phyloP scores from a whole-genome alignment of 2,113 vertebrate species.

The Pachyramphus minor region DNA sequence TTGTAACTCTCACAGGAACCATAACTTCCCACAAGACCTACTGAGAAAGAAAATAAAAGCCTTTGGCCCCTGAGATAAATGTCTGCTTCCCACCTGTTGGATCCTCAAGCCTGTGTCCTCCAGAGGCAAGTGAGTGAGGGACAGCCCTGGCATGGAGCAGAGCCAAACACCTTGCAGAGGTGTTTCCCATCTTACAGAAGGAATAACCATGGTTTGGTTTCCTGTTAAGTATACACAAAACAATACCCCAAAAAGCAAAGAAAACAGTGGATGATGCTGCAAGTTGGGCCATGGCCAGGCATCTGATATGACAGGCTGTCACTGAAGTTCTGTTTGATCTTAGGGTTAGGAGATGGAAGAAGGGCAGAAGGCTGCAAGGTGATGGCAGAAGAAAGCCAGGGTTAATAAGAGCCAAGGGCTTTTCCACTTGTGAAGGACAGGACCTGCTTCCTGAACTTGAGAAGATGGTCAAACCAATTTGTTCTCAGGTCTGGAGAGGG shows the following conservation, averaged over 20 bases:
- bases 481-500: background rate
- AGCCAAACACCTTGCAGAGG: background rate
- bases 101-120: background rate
- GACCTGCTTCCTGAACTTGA: background rate
- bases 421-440: background rate
- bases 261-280: background rate
- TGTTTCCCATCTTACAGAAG: background rate
- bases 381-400: background rate
- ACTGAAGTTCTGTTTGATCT: background rate
- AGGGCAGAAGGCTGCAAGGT: background rate
- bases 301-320: background rate
- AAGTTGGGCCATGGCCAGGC: background rate
- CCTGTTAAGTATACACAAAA: accelerated
- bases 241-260: background rate
- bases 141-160: background rate
- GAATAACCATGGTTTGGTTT: background rate
- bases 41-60: background rate
- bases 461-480: background rate
- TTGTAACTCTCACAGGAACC: background rate
- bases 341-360: background rate
- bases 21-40: background rate
- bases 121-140: background rate
- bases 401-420: background rate
- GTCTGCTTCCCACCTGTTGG: background rate
- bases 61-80: accelerated